Conservation (phyloP, 2,113 vertebrate genomes). For the Rhinopomastus cyanomelas region DNA sequence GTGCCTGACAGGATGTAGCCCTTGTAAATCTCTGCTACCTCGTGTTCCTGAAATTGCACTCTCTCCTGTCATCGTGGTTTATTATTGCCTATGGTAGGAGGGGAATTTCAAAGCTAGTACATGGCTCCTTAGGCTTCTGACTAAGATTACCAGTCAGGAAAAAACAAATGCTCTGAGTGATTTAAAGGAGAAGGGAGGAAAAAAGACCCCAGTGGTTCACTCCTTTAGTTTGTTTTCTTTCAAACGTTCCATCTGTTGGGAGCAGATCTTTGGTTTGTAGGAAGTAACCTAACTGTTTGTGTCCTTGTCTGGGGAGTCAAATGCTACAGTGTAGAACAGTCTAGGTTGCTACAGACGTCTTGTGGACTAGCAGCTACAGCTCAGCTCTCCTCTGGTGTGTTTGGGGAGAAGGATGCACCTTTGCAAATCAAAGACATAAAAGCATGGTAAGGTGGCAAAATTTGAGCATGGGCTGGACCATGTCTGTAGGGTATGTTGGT, state of each 20-base stretch:
- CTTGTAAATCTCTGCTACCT: slow-evolving; percentile 44
- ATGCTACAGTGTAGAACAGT: not conserved
- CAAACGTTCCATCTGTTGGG: not conserved
- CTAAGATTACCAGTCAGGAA: not conserved
- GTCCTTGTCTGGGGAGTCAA: not conserved
- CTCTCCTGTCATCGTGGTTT: not conserved
- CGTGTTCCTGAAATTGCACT: not conserved
- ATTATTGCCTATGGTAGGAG: not conserved
- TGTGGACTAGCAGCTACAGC: not conserved
- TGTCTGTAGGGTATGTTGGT: not conserved
- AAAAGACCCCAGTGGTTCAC: not conserved
- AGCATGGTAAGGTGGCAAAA: not conserved
- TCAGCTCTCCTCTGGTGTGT: not conserved
- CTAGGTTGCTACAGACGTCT: not conserved
- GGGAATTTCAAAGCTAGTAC: slow-evolving; percentile 33
- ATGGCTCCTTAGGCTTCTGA: not conserved
- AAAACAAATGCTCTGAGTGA: slow-evolving; percentile 16
- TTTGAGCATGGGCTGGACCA: not conserved
- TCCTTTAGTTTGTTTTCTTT: not conserved
- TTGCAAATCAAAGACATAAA: not conserved
- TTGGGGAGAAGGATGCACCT: not conserved
- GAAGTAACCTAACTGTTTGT: not conserved
- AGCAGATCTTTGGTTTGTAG: not conserved
- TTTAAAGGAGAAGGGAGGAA: not conserved
- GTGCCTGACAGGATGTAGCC: slow-evolving; percentile 40